Evolutionary conservation across 2,888 invertebrate species (phyloP).

Genomic region (Rhorus exstirpatorius): DNA sequence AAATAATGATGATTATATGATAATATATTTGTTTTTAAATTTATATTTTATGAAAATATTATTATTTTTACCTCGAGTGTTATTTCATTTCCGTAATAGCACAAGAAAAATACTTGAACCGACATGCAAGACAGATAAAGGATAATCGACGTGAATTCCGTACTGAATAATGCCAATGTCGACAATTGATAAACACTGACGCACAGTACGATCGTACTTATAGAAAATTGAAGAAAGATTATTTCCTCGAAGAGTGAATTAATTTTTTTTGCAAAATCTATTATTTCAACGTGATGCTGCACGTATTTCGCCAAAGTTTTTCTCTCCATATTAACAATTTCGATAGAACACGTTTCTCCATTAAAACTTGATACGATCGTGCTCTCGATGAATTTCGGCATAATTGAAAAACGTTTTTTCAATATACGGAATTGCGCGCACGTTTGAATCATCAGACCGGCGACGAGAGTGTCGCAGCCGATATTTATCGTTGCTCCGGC

Average conservation of each 20-base stretch:
- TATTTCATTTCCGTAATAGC: constrained; percentile 79
- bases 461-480: constrained; percentile 71
- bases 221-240: constrained; percentile 68
- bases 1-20: not conserved
- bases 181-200: constrained; percentile 73
- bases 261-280: constrained; percentile 57
- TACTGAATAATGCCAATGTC: constrained; percentile 57
- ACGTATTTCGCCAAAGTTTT: too few relatives aligned
- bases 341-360: constrained; percentile 2
- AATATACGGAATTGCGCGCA: constrained; percentile 71
- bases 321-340: too few relatives aligned
- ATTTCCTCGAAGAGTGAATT: constrained; percentile 65
- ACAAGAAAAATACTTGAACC: constrained; percentile 76
- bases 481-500: constrained; percentile 58
- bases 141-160: constrained; percentile 63
- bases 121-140: constrained; percentile 70
- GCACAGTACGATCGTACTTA: constrained; percentile 72
- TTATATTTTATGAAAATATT: not conserved
- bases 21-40: not conserved
- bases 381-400: not conserved
- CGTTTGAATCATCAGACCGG: constrained; percentile 69
- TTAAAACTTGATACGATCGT: not conserved
- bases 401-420: constrained; percentile 7
- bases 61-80: constrained; percentile 74
- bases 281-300: constrained; percentile 62